A percentile compares a stretch with the other conserved stretches of the same genome.
phyloP scores from a whole-genome alignment of 2,888 invertebrate species.

The Platycheirus rosarum region DNA sequence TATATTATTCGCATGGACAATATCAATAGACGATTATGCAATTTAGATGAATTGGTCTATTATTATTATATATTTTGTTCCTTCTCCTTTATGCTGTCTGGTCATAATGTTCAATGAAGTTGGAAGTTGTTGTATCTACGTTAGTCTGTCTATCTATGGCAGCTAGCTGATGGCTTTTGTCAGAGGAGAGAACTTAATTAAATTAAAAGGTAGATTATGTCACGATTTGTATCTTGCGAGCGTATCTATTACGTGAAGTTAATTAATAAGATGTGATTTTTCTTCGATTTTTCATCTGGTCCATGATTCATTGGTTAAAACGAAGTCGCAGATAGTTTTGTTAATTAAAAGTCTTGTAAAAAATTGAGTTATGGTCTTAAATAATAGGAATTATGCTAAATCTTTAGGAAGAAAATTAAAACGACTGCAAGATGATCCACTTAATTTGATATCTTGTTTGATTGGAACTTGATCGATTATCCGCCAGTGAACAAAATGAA shows the following conservation, averaged over 20 bases:
- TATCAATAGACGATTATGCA: slow-evolving; percentile 76
- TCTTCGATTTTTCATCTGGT: slow-evolving; percentile 15
- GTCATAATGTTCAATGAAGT: slow-evolving; percentile 60
- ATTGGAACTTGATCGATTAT: no score
- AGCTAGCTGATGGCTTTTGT: slow-evolving; percentile 1
- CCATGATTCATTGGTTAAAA: slow-evolving; percentile 36
- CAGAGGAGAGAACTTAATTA: slow-evolving; percentile 69
- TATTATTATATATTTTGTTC: slow-evolving; percentile 62
- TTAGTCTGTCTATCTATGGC: background rate
- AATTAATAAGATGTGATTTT: slow-evolving; percentile 68
- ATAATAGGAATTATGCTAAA: background rate
- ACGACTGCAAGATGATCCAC: no score
- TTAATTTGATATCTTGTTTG: no score
- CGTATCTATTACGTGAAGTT: slow-evolving; percentile 67
- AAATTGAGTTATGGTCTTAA: background rate
- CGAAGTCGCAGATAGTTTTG: background rate
- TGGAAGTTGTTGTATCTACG: slow-evolving; percentile 10
- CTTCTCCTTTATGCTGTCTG: slow-evolving; percentile 65
- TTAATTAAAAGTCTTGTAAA: slow-evolving; percentile 2
- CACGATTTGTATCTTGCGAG: slow-evolving; percentile 62
- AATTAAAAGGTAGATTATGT: slow-evolving; percentile 74
- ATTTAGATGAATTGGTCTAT: slow-evolving; percentile 75
- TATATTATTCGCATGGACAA: slow-evolving; percentile 75
- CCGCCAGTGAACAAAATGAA: no score
- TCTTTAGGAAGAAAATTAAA: no score